Conservation (phyloP, 2,888 invertebrate genomes). For the Callinectes sapidus region DNA sequence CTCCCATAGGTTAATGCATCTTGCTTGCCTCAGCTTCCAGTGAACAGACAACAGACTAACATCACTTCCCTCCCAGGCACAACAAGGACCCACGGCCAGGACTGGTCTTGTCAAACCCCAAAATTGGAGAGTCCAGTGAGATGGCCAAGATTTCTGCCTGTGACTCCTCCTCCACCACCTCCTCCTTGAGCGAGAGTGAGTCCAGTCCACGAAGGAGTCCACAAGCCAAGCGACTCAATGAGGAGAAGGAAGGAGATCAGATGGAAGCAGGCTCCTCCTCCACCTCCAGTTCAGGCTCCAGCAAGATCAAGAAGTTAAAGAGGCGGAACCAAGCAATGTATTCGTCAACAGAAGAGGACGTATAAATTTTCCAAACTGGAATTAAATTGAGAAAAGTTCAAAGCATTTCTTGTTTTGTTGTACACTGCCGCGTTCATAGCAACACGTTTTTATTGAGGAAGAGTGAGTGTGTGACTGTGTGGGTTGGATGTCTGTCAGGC, state of each 20-base stretch:
- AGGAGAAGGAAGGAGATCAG: slow-evolving; percentile 38
- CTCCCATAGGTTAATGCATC: no score
- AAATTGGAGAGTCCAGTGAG: background rate
- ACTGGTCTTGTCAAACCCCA: slow-evolving; percentile 52
- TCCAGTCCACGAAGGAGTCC: slow-evolving; percentile 59
- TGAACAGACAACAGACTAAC: background rate
- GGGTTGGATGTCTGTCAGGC: background rate
- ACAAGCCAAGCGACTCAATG: slow-evolving; percentile 50
- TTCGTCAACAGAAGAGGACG: slow-evolving; percentile 62
- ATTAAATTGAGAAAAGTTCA: slow-evolving; percentile 18
- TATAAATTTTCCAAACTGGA: background rate
- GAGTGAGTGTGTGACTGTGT: background rate
- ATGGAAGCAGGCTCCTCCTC: slow-evolving; percentile 24
- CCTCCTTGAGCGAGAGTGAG: slow-evolving; percentile 62
- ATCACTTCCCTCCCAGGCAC: slow-evolving; percentile 16
- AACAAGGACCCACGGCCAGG: slow-evolving; percentile 34
- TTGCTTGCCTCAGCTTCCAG: no score
- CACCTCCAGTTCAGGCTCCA: background rate
- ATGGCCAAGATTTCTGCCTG: slow-evolving; percentile 6
- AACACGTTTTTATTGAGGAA: background rate
- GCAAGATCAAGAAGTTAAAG: slow-evolving; percentile 54
- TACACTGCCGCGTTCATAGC: background rate
- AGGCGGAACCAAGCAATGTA: slow-evolving; percentile 62
- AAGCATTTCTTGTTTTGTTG: background rate
- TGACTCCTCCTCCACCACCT: slow-evolving; percentile 58